These are phyloP conservation scores for Phragmatobia fuliginosa DNA, from an alignment of 2,888 invertebrate genomes.

Conservation along the genomic window DNA sequence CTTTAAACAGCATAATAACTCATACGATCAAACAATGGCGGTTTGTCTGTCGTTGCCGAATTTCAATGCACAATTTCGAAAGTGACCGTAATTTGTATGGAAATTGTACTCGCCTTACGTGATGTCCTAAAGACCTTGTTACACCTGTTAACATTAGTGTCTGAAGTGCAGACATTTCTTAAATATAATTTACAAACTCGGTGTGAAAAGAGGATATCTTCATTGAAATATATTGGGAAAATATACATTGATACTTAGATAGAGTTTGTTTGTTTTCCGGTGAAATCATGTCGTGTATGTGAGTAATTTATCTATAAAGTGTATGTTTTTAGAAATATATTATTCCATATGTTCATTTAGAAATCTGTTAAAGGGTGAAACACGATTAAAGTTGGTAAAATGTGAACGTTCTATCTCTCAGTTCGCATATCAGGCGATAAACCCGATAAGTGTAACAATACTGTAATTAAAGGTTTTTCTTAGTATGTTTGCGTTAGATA, in stretches of 20 bases:
- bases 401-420: neutral
- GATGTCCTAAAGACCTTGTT: conserved; percentile 75
- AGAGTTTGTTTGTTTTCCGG: no score
- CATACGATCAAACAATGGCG: conserved; percentile 66
- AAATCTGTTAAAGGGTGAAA: no score
- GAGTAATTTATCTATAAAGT: no score
- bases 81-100: conserved; percentile 82
- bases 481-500: neutral
- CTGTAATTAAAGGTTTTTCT: no score
- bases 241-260: neutral
- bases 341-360: no score
- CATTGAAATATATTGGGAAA: neutral
- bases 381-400: neutral
- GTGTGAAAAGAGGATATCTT: neutral
- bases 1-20: conserved; percentile 14
- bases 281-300: no score
- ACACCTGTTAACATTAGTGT: conserved; percentile 69
- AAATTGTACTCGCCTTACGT: conserved; percentile 73
- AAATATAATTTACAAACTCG: conserved; percentile 5
- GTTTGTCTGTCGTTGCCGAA: conserved; percentile 68
- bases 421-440: neutral
- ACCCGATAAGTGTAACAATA: no score
- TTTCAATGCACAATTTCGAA: conserved; percentile 79
- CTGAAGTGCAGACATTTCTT: conserved; percentile 40
- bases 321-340: no score